These are phyloP conservation scores for Hapalemur alaotrensis DNA, from an alignment of 2,797 vertebrate species.

Conservation along the genomic window DNA sequence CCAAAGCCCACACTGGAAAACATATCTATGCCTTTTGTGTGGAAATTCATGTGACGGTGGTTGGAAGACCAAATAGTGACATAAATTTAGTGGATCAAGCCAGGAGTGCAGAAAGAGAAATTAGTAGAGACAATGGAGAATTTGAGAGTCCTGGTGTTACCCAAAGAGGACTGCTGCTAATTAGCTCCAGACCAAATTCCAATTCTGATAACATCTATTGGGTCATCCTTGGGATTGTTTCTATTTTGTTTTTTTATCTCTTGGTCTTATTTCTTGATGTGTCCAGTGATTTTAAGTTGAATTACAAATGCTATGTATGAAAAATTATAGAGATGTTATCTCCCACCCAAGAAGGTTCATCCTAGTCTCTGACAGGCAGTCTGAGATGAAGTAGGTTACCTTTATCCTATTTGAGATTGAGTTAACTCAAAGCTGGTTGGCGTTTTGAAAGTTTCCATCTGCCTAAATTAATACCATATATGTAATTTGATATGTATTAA, in stretches of 20 bases:
- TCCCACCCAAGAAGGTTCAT: neutral
- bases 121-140: fast-evolving
- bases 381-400: neutral
- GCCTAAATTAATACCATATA: neutral
- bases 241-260: neutral
- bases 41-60: neutral
- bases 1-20: neutral
- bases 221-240: neutral
- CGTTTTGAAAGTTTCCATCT: neutral
- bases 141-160: neutral
- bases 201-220: neutral
- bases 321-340: neutral
- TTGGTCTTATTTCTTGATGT: neutral
- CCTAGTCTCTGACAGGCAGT: neutral
- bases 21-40: neutral
- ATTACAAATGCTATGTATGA: neutral
- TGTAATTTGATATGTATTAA: neutral
- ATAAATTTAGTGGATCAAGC: neutral
- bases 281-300: neutral
- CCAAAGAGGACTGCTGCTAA: neutral
- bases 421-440: neutral
- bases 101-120: neutral
- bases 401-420: neutral
- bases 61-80: neutral
- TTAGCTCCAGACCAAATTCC: neutral